phyloP scores from a whole-genome alignment of 2,113 vertebrate genomes.

The Rallus limicola region DNA sequence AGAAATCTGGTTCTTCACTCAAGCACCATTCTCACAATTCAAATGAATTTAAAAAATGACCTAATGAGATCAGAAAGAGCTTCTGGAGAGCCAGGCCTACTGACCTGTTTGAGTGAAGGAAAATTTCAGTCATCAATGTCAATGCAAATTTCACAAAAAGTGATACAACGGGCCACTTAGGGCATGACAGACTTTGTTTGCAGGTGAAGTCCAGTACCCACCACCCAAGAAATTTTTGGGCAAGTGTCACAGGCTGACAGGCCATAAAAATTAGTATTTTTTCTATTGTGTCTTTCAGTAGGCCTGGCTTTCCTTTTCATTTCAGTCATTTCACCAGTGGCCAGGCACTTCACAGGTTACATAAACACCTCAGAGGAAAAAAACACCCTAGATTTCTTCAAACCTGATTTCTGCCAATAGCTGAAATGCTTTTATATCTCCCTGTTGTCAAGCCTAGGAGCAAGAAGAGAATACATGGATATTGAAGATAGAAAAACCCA shows the following conservation, averaged over 20 bases:
- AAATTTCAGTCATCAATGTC: not conserved
- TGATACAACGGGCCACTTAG: not conserved
- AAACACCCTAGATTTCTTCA: not conserved
- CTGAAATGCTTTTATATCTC: not conserved
- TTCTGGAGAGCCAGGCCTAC: not conserved
- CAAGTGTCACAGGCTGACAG: not conserved
- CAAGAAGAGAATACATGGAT: not conserved
- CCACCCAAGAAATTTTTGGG: not conserved
- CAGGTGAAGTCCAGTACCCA: not conserved
- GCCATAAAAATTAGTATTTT: not conserved
- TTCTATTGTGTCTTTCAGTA: not conserved
- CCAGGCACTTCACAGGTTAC: not conserved
- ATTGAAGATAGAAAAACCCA: not conserved
- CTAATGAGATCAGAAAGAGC: not conserved
- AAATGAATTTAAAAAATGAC: not conserved
- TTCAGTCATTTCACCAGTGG: not conserved
- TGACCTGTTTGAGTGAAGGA: not conserved
- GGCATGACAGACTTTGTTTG: not conserved
- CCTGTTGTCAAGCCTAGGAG: not conserved
- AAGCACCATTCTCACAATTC: not conserved
- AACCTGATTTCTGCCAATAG: not conserved
- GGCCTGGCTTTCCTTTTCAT: not conserved
- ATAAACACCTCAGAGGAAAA: not conserved
- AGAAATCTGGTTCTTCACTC: not conserved
- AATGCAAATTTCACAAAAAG: not conserved